Conservation (phyloP, 2,797 vertebrate genomes). For the Macropodus opercularis region DNA sequence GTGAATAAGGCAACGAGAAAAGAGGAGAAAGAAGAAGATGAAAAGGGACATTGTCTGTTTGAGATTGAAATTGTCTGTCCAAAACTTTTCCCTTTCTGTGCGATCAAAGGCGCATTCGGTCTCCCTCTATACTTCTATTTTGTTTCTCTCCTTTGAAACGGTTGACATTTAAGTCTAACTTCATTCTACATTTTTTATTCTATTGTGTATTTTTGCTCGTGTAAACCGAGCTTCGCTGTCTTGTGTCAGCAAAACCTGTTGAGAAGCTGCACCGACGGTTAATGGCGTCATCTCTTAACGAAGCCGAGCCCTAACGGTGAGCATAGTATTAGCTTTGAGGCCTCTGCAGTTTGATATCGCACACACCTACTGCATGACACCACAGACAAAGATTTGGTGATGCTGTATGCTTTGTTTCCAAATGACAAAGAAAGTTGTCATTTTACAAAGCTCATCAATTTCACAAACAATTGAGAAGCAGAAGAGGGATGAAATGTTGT, state of each 20-base stretch:
- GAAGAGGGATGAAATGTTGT: slow-evolving; percentile 17
- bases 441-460: slow-evolving; percentile 39
- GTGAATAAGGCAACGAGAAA: slow-evolving; percentile 45
- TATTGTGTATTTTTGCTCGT: slow-evolving; percentile 15
- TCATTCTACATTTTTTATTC: slow-evolving; percentile 36
- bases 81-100: slow-evolving; percentile 66
- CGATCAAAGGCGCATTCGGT: slow-evolving; percentile 63
- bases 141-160: slow-evolving; percentile 47
- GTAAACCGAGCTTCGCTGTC: slow-evolving; percentile 27
- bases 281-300: slow-evolving; percentile 65
- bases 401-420: slow-evolving; percentile 39
- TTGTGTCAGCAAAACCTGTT: slow-evolving; percentile 47
- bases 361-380: slow-evolving; percentile 55
- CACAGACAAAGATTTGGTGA: slow-evolving; percentile 46
- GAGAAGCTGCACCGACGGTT: slow-evolving; percentile 65
- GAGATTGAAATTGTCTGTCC: slow-evolving; percentile 69
- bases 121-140: slow-evolving; percentile 22
- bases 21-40: slow-evolving; percentile 25
- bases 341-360: slow-evolving; percentile 60
- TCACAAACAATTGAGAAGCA: slow-evolving; percentile 52
- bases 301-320: slow-evolving; percentile 56
- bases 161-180: slow-evolving; percentile 55
- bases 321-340: slow-evolving; percentile 69
- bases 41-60: slow-evolving; percentile 40
- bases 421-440: slow-evolving; percentile 28